phyloP scores from a whole-genome alignment of 1,140 invertebrate genomes.

The Venustaconcha ellipsiformis region DNA sequence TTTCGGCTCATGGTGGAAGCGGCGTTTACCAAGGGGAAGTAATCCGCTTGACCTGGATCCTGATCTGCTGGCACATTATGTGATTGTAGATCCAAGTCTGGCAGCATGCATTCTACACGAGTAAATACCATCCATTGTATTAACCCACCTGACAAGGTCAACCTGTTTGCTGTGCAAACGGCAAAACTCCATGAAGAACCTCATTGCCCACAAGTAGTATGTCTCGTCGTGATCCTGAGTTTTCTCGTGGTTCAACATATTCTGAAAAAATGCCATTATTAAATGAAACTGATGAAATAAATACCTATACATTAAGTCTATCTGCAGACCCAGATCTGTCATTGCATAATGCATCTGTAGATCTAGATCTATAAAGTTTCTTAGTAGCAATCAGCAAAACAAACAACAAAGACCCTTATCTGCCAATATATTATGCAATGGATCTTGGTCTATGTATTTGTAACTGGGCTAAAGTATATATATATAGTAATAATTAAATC shows the following conservation, averaged over 20 bases:
- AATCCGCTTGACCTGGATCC: too few relatives aligned
- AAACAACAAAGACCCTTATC: background rate
- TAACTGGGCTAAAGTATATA: too few relatives aligned
- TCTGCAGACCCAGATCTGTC: background rate
- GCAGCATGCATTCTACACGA: too few relatives aligned
- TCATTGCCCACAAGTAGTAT: conserved; percentile 93
- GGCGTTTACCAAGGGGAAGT: too few relatives aligned
- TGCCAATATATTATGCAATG: background rate
- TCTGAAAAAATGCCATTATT: conserved; percentile 35
- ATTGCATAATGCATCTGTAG: too few relatives aligned
- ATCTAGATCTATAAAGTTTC: too few relatives aligned
- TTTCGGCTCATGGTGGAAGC: too few relatives aligned
- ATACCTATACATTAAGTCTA: background rate
- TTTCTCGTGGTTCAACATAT: conserved; percentile 74
- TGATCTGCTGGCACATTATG: too few relatives aligned
- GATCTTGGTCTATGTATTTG: background rate
- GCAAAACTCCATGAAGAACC: conserved; percentile 99
- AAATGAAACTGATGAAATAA: background rate
- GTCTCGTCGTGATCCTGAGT: conserved; percentile 85
- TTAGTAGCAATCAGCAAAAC: background rate
- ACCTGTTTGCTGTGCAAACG: conserved; percentile 85
- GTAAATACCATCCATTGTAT: background rate
- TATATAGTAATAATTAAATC: too few relatives aligned
- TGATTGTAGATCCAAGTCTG: too few relatives aligned
- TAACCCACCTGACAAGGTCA: conserved; percentile 85